phyloP scores from a whole-genome alignment of 2,113 vertebrate genomes.

The Phylloscopus trochiloides region DNA sequence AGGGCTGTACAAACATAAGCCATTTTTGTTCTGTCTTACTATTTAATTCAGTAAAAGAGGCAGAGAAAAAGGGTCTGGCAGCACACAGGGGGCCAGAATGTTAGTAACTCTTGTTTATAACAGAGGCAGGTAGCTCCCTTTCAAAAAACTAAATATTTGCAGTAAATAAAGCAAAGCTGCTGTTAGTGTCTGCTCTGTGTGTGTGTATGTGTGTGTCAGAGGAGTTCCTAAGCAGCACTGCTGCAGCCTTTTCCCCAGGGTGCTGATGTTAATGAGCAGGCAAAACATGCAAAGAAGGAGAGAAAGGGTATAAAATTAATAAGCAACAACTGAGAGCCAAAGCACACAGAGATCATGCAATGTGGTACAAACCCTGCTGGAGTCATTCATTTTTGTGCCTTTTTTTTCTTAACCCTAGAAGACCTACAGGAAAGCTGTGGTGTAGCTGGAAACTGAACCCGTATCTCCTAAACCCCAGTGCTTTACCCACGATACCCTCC shows the following conservation, averaged over 20 bases:
- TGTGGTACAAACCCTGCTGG: neutral
- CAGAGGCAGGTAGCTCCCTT: neutral
- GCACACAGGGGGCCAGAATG: neutral
- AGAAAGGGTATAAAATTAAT: conserved; percentile 20
- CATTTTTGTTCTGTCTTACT: conserved; percentile 16
- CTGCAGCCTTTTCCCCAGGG: neutral
- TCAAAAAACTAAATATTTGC: neutral
- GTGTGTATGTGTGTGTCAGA: neutral
- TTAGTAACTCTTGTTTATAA: conserved; percentile 3
- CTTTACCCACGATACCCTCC: conserved; percentile 47
- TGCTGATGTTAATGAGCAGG: neutral
- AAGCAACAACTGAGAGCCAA: neutral
- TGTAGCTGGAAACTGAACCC: conserved; percentile 14
- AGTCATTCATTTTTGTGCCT: neutral
- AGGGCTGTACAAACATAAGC: neutral
- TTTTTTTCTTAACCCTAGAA: neutral
- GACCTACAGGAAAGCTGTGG: conserved; percentile 42
- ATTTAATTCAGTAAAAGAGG: neutral
- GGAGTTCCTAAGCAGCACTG: neutral
- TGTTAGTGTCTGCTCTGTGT: neutral
- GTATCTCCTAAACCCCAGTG: neutral
- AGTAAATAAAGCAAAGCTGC: conserved; percentile 24
- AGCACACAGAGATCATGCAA: neutral
- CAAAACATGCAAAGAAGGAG: neutral
- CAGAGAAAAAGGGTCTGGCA: neutral